Percentiles rank a stretch among this genome's conserved stretches.
phyloP scores from a whole-genome alignment of 2,113 vertebrate genomes.

The Ia io region DNA sequence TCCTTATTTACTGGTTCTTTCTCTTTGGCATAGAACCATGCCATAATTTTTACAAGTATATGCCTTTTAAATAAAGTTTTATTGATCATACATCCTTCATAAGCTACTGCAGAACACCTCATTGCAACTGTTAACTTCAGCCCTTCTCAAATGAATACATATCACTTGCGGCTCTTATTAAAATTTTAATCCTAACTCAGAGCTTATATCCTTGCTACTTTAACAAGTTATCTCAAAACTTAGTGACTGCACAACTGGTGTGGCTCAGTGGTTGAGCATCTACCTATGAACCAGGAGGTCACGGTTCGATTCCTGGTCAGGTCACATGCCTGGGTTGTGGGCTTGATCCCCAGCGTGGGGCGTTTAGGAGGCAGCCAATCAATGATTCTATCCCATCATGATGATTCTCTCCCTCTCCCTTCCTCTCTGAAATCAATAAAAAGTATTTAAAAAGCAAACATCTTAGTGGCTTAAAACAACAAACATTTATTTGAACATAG shows the following conservation, averaged over 20 bases:
- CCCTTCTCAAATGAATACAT: background rate
- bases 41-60: background rate
- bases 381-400: too few species aligned
- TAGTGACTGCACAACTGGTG: too few species aligned
- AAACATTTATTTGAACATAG: background rate
- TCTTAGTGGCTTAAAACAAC: background rate
- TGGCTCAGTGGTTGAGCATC: too few species aligned
- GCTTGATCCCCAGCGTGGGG: too few species aligned
- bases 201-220: background rate
- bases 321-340: too few species aligned
- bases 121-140: background rate
- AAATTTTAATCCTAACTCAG: constrained; percentile 19
- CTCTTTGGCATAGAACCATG: background rate
- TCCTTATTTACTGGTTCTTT: background rate
- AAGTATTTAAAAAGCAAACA: too few species aligned
- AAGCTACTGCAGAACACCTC: background rate
- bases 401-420: too few species aligned
- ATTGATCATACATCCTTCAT: background rate
- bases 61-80: background rate
- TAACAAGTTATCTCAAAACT: background rate
- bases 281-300: too few species aligned
- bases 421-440: too few species aligned
- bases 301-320: too few species aligned
- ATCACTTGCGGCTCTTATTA: background rate
- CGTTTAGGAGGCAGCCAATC: too few species aligned